These are phyloP conservation scores for Psilopogon haemacephalus DNA, from an alignment of 2,113 vertebrate species.

Conservation along the genomic window DNA sequence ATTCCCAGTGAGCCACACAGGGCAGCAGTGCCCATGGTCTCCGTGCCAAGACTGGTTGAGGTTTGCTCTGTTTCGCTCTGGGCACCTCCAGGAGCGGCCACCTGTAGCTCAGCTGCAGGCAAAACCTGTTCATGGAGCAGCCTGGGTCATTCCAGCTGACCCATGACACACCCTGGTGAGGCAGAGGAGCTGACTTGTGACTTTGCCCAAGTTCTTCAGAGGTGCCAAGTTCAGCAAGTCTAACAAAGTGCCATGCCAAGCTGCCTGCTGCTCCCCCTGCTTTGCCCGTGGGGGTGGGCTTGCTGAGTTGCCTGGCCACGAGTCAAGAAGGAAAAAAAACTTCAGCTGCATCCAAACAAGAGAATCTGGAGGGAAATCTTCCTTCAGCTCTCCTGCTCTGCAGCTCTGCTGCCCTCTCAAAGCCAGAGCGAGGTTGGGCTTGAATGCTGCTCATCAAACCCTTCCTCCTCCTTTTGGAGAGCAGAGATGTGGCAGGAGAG, in stretches of 20 bases:
- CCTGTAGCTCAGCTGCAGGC: background rate
- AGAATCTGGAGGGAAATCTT: background rate
- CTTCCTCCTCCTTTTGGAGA: background rate
- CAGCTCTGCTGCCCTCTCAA: background rate
- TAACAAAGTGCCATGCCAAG: background rate
- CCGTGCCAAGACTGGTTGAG: accelerated
- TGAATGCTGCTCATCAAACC: no score
- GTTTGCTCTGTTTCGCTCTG: accelerated
- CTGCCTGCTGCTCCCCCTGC: background rate
- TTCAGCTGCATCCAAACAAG: background rate
- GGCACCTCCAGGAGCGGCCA: background rate
- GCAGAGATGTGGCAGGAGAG: background rate
- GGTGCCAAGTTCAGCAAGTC: background rate
- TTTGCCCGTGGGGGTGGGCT: background rate
- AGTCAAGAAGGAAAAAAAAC: background rate
- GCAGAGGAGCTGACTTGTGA: background rate
- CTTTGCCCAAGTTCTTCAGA: background rate
- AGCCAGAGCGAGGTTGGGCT: background rate
- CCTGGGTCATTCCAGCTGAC: background rate
- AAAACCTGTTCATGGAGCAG: accelerated
- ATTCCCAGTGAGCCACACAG: accelerated
- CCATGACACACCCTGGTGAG: accelerated
- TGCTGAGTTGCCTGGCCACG: background rate
- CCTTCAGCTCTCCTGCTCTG: background rate
- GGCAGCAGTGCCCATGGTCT: accelerated